Percentiles rank a stretch among this genome's conserved stretches.
These are phyloP conservation scores for Sapayoa aenigma DNA, from an alignment of 2,113 vertebrate genomes.

Conservation along the genomic window DNA sequence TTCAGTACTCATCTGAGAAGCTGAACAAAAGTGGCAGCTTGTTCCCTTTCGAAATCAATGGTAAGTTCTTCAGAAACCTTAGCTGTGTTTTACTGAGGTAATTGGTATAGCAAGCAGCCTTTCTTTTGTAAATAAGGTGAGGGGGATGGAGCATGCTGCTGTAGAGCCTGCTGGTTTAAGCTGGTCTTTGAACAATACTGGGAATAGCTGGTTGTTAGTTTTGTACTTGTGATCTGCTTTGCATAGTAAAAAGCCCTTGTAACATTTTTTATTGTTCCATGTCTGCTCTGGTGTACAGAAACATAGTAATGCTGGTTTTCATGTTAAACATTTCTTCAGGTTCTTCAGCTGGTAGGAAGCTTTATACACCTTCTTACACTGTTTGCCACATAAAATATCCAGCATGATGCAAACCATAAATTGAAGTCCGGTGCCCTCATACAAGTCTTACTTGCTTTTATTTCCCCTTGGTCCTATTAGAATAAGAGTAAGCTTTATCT, in stretches of 20 bases:
- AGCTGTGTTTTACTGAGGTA: constrained; percentile 46
- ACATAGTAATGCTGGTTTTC: neutral
- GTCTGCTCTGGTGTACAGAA: neutral
- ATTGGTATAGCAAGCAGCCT: constrained; percentile 57
- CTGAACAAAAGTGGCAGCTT: constrained; percentile 69
- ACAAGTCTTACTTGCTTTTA: neutral
- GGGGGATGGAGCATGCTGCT: constrained; percentile 53
- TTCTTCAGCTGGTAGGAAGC: neutral
- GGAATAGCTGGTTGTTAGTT: constrained; percentile 59
- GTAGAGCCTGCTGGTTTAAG: constrained; percentile 48
- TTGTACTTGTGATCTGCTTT: constrained; percentile 64
- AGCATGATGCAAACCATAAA: neutral
- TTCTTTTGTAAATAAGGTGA: constrained; percentile 73
- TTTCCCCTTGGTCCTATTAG: neutral
- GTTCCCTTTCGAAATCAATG: constrained; percentile 74
- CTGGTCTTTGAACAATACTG: constrained; percentile 50
- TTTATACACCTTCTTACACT: neutral
- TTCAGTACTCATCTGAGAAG: constrained; percentile 76
- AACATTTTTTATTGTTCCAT: neutral
- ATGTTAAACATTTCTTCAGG: neutral
- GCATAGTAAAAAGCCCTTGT: constrained; percentile 40
- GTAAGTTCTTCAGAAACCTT: constrained; percentile 69
- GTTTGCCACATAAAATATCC: neutral
- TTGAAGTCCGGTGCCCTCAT: neutral
- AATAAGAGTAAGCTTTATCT: neutral